A percentile compares a stretch with the other conserved stretches of the same genome.
phyloP scores from a whole-genome alignment of 1,140 invertebrate genomes.

The Gerris buenoi region DNA sequence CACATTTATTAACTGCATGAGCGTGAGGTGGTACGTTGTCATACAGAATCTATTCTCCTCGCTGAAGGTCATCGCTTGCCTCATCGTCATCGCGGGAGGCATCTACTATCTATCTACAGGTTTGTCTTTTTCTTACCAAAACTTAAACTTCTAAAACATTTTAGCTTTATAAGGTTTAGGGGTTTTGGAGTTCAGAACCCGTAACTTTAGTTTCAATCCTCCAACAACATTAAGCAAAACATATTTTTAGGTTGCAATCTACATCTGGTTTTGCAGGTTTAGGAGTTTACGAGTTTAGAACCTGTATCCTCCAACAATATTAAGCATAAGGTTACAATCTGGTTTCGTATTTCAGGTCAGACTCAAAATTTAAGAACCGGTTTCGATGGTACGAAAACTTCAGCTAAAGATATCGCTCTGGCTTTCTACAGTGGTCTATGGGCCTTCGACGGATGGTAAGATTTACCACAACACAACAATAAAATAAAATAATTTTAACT shows the following conservation, averaged over 20 bases:
- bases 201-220: neutral
- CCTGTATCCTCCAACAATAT: neutral
- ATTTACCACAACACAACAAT: neutral
- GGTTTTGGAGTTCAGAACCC: neutral
- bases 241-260: neutral
- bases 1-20: conserved; percentile 74
- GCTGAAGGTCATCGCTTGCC: conserved; percentile 68
- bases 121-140: neutral
- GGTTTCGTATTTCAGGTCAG: conserved; percentile 40
- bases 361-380: conserved; percentile 52
- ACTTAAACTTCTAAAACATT: neutral
- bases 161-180: neutral
- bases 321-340: neutral
- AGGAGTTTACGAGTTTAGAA: neutral
- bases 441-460: conserved; percentile 83
- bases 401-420: conserved; percentile 57
- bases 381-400: conserved; percentile 57
- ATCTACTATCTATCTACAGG: conserved; percentile 35
- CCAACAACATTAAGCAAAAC: neutral
- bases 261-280: neutral
- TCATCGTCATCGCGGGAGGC: conserved; percentile 68
- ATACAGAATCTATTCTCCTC: conserved; percentile 79
- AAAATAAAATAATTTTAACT: no score
- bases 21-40: conserved; percentile 73
- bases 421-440: conserved; percentile 87